Conservation (phyloP, 2,888 invertebrate genomes). For the Troilus luridus region DNA sequence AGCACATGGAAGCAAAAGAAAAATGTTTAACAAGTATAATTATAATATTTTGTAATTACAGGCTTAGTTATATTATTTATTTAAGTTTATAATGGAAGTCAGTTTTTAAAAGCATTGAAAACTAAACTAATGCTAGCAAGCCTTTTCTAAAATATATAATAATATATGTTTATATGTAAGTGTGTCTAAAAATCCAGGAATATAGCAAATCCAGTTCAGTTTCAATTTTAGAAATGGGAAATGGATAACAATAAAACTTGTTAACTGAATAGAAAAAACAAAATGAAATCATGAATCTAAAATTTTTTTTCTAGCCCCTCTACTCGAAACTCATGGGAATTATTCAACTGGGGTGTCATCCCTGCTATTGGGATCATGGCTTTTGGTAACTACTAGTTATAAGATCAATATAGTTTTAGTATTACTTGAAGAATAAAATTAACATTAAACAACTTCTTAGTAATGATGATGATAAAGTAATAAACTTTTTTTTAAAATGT, state of each 20-base stretch:
- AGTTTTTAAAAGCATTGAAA: no score
- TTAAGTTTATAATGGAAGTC: no score
- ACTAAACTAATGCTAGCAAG: no score
- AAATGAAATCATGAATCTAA: neutral
- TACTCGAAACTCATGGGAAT: constrained; percentile 78
- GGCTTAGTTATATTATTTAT: no score
- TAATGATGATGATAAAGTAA: no score
- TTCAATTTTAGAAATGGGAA: neutral
- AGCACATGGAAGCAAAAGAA: no score
- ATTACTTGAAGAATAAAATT: neutral
- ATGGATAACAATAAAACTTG: neutral
- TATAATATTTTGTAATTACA: no score
- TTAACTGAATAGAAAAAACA: neutral
- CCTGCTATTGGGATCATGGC: constrained; percentile 89
- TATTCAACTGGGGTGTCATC: constrained; percentile 79
- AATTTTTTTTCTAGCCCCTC: constrained; percentile 72
- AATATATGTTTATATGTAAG: no score
- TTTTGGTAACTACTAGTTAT: constrained; percentile 76
- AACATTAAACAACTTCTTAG: neutral
- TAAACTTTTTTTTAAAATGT: no score
- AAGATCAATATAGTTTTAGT: constrained; percentile 48
- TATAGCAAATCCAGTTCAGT: neutral
- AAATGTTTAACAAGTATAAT: no score
- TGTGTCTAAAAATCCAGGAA: neutral
- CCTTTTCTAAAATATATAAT: no score